Evolutionary conservation across 2,113 vertebrate genomes (phyloP).

Genomic region (Mastomys coucha): DNA sequence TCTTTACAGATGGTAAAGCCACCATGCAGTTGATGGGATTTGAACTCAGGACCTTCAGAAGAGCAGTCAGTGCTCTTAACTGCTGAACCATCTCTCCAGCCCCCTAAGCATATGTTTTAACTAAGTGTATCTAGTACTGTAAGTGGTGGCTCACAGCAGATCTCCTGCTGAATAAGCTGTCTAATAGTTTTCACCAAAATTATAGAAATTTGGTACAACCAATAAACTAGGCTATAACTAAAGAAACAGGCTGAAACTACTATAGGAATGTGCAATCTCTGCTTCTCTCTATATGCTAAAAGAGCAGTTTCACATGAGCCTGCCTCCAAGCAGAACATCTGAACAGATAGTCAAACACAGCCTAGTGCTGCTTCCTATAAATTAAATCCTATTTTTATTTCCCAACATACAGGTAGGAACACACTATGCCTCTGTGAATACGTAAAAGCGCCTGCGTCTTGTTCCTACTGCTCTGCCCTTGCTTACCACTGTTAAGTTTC

Average conservation of each 20-base stretch:
- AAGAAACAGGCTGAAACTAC: not conserved
- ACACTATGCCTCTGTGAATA: slow-evolving; percentile 33
- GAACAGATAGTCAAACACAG: slow-evolving; percentile 4
- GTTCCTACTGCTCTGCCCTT: slow-evolving; percentile 37
- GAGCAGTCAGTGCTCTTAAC: too few relatives aligned
- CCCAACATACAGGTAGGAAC: slow-evolving; percentile 16
- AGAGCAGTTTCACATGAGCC: slow-evolving; percentile 3
- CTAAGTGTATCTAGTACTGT: not conserved
- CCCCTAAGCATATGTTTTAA: not conserved
- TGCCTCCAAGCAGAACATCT: slow-evolving; percentile 35
- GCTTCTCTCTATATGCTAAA: not conserved
- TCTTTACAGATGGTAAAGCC: too few relatives aligned
- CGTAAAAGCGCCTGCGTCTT: slow-evolving; percentile 31
- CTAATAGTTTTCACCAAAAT: not conserved
- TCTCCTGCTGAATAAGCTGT: not conserved
- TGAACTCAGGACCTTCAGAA: too few relatives aligned
- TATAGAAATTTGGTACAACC: slow-evolving; percentile 40
- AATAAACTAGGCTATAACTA: not conserved
- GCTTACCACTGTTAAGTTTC: slow-evolving; percentile 96
- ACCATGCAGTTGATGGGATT: too few relatives aligned
- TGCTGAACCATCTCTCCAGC: too few relatives aligned
- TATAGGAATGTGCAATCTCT: not conserved
- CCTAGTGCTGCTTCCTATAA: not conserved
- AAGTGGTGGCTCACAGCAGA: not conserved
- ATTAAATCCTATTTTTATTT: slow-evolving; percentile 37